Conservation (phyloP, 2,113 vertebrate species). For the Trichechus manatus region DNA sequence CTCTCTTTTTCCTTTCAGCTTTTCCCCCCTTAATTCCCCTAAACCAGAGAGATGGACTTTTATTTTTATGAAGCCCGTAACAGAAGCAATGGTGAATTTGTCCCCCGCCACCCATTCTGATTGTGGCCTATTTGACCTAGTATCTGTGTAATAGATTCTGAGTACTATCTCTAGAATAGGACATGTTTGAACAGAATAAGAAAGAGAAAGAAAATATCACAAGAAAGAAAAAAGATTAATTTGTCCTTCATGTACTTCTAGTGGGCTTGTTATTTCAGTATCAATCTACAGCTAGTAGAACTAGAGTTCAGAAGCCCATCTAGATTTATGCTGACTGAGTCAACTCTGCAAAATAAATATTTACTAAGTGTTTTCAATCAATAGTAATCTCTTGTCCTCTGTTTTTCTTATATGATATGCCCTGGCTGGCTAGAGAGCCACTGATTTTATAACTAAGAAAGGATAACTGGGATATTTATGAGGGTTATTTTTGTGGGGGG, state of each 20-base stretch:
- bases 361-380: not conserved
- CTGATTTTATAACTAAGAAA: not conserved
- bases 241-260: not conserved
- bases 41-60: not conserved
- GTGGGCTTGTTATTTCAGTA: not conserved
- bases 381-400: not conserved
- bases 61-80: not conserved
- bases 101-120: not conserved
- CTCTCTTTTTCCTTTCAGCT: not conserved
- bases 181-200: not conserved
- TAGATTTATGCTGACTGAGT: not conserved
- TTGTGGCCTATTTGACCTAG: not conserved
- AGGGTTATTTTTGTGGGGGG: not conserved
- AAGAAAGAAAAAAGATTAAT: not conserved
- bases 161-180: not conserved
- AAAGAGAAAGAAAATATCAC: not conserved
- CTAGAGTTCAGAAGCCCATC: not conserved
- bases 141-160: slow-evolving; percentile 32
- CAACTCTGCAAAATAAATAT: not conserved
- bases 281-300: not conserved
- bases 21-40: not conserved
- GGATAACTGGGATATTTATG: not conserved
- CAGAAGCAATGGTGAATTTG: not conserved
- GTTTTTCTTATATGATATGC: not conserved
- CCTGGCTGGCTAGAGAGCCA: not conserved